These are phyloP conservation scores for Dioctria linearis DNA, from an alignment of 2,888 invertebrate species.

Conservation along the genomic window DNA sequence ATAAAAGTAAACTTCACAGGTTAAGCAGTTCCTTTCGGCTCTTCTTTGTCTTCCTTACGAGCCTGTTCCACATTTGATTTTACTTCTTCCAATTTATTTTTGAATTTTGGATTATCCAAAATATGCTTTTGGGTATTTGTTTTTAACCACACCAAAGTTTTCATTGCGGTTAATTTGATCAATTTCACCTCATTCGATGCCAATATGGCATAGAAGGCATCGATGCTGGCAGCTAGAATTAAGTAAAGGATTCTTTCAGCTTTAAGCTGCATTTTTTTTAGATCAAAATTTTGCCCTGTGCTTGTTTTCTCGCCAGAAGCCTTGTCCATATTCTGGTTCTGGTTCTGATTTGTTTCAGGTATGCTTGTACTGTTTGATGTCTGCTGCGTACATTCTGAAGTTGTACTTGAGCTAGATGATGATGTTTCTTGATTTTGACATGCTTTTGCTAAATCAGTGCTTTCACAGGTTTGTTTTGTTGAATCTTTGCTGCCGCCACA, in stretches of 20 bases:
- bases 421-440: too few species aligned
- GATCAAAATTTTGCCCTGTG: not conserved
- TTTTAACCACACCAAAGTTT: not conserved
- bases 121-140: constrained; percentile 15
- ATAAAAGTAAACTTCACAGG: not conserved
- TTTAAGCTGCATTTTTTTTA: not conserved
- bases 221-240: not conserved
- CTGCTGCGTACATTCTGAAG: too few species aligned
- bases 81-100: constrained; percentile 27
- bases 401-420: too few species aligned
- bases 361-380: too few species aligned
- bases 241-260: not conserved
- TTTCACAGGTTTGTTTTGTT: too few species aligned
- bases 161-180: constrained; percentile 13
- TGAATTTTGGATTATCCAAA: constrained; percentile 40
- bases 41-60: constrained; percentile 4
- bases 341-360: too few species aligned
- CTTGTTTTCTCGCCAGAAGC: too few species aligned
- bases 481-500: too few species aligned
- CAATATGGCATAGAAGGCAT: constrained; percentile 1
- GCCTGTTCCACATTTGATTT: constrained; percentile 44
- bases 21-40: not conserved
- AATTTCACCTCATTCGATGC: constrained; percentile 52
- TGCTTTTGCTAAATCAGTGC: too few species aligned
- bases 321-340: too few species aligned